Conservation (phyloP, 2,888 invertebrate genomes). For the Cremastinae sp. region DNA sequence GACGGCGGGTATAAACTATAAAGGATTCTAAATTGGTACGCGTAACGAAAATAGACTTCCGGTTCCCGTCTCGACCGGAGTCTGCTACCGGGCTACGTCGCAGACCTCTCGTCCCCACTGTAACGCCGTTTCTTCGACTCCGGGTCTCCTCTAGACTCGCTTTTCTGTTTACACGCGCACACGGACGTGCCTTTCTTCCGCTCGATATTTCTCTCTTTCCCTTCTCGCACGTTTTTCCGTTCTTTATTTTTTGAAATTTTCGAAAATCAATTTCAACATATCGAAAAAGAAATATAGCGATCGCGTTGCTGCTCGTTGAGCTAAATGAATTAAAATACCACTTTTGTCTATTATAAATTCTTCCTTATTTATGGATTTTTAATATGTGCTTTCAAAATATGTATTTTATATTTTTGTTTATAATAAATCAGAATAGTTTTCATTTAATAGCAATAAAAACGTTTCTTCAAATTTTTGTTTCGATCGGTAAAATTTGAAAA, state of each 20-base stretch:
- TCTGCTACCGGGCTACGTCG: constrained; percentile 77
- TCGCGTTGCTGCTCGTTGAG: too few relatives aligned
- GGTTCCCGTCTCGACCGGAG: constrained; percentile 79
- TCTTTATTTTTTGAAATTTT: background rate
- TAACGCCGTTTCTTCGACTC: constrained; percentile 43
- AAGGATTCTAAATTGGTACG: constrained; percentile 79
- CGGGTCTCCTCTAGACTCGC: constrained; percentile 29
- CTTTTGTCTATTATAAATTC: too few relatives aligned
- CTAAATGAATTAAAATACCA: too few relatives aligned
- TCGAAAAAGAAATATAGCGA: too few relatives aligned
- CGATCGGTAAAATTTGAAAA: too few relatives aligned
- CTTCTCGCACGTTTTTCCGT: constrained; percentile 22
- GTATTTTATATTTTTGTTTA: too few relatives aligned
- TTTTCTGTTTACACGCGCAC: constrained; percentile 26
- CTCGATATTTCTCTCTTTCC: constrained; percentile 28
- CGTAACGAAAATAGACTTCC: constrained; percentile 80
- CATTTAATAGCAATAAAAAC: too few relatives aligned
- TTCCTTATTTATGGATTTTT: too few relatives aligned
- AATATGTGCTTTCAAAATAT: too few relatives aligned
- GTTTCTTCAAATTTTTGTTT: too few relatives aligned
- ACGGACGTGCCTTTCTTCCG: constrained; percentile 41
- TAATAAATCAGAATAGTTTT: too few relatives aligned
- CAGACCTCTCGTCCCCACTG: constrained; percentile 61
- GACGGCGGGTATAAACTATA: constrained; percentile 75
- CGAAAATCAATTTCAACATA: too few relatives aligned